Conservation (phyloP, 1,140 invertebrate genomes). For the Carposina sasakii region DNA sequence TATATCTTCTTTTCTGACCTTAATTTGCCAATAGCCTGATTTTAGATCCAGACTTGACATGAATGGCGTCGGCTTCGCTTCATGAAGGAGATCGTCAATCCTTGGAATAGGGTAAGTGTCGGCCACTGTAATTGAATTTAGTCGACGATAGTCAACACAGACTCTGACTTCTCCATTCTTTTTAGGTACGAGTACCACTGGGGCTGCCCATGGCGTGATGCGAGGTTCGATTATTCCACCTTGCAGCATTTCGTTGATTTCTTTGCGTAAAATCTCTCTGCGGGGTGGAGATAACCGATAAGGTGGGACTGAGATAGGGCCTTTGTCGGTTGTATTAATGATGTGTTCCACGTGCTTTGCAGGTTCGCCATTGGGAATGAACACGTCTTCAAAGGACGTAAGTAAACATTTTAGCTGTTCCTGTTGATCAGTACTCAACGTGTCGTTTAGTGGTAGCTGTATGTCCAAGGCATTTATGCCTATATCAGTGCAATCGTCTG, state of each 20-base stretch:
- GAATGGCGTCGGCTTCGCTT: conserved; percentile 34
- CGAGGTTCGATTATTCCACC: conserved; percentile 46
- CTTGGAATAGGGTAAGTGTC: conserved; percentile 66
- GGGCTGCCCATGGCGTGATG: conserved; percentile 54
- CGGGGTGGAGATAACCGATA: background rate
- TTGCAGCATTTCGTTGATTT: conserved; percentile 25
- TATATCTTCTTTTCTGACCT: conserved; percentile 36
- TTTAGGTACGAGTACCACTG: conserved; percentile 67
- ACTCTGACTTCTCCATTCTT: conserved; percentile 22
- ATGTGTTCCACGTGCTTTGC: background rate
- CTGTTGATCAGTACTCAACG: background rate
- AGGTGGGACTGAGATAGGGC: background rate
- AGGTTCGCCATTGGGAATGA: background rate
- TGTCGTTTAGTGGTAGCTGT: background rate
- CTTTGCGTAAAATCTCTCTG: background rate
- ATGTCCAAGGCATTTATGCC: background rate
- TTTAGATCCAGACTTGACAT: conserved; percentile 62
- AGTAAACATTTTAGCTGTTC: background rate
- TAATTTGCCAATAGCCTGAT: conserved; percentile 59
- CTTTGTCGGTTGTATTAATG: background rate
- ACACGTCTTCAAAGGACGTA: background rate
- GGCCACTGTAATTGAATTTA: conserved; percentile 38
- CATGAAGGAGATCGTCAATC: conserved; percentile 61
- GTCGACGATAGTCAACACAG: conserved; percentile 43
- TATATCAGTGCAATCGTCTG: background rate